Evolutionary conservation across 2,888 invertebrate genomes (phyloP).

Genomic region (Rutpela maculata): DNA sequence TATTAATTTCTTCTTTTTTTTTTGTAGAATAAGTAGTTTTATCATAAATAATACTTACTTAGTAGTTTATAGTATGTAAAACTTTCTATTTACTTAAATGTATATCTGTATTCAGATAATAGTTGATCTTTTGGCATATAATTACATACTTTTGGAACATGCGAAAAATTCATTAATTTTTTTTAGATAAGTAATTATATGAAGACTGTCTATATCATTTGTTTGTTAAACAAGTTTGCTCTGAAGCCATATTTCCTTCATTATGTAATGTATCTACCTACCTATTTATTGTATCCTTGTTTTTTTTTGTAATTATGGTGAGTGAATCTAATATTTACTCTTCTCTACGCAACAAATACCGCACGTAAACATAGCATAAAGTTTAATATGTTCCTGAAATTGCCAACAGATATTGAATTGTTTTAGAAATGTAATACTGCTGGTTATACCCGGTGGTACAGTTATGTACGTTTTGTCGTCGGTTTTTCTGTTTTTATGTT

Average conservation of each 20-base stretch:
- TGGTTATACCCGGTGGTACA: slow-evolving; percentile 19
- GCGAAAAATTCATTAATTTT: slow-evolving; percentile 22
- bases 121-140: background rate
- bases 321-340: slow-evolving; percentile 32
- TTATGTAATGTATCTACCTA: slow-evolving; percentile 7
- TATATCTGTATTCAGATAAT: background rate
- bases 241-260: background rate
- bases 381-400: slow-evolving; percentile 22
- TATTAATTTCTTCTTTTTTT: no score
- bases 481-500: background rate
- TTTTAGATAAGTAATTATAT: slow-evolving; percentile 8
- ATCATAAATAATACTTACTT: no score
- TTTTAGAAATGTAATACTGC: slow-evolving; percentile 25
- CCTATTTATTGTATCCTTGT: slow-evolving; percentile 13
- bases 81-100: no score
- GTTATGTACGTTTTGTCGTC: slow-evolving; percentile 3
- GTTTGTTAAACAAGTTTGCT: slow-evolving; percentile 7
- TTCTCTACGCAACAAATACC: slow-evolving; percentile 17
- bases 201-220: background rate
- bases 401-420: slow-evolving; percentile 25
- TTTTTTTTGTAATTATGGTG: slow-evolving; percentile 31
- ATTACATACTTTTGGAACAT: slow-evolving; percentile 13
- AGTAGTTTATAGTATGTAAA: no score
- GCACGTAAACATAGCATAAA: slow-evolving; percentile 26
- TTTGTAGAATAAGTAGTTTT: no score